phyloP scores from a whole-genome alignment of 2,888 invertebrate genomes.

The Agrypnus murinus region DNA sequence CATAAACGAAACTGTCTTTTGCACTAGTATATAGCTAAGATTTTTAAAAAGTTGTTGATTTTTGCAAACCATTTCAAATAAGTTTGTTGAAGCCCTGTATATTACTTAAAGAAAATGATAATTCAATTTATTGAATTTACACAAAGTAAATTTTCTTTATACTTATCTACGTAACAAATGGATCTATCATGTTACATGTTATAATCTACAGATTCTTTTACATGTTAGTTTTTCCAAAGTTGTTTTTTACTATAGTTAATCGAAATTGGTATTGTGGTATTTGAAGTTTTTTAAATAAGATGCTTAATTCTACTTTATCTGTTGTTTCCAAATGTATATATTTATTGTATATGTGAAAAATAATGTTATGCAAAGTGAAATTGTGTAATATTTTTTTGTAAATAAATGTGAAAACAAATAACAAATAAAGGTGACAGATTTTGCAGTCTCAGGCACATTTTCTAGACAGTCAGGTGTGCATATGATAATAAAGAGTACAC shows the following conservation, averaged over 20 bases:
- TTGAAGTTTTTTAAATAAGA: conserved; percentile 10
- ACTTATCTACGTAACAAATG: neutral
- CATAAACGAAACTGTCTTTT: neutral
- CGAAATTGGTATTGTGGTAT: neutral
- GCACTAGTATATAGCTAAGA: neutral
- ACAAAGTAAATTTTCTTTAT: conserved; percentile 28
- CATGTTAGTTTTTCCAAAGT: too few species aligned
- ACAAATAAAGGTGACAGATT: too few species aligned
- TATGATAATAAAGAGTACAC: too few species aligned
- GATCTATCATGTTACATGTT: too few species aligned
- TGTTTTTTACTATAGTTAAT: too few species aligned
- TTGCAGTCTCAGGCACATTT: too few species aligned
- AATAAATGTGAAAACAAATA: conserved; percentile 63
- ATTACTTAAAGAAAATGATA: too few species aligned
- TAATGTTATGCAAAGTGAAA: conserved; percentile 56
- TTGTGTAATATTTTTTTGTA: conserved; percentile 69
- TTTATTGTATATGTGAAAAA: conserved; percentile 36
- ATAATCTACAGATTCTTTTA: too few species aligned
- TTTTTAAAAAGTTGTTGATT: neutral
- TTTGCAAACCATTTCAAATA: neutral
- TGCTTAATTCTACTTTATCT: conserved; percentile 5
- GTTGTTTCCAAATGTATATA: conserved; percentile 38
- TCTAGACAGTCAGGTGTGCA: too few species aligned
- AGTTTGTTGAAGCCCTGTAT: neutral
- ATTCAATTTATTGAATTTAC: too few species aligned